A percentile compares a stretch with the other conserved stretches of the same genome.
phyloP scores from a whole-genome alignment of 2,888 invertebrate genomes.

The Drosophila pseudotalamancana region DNA sequence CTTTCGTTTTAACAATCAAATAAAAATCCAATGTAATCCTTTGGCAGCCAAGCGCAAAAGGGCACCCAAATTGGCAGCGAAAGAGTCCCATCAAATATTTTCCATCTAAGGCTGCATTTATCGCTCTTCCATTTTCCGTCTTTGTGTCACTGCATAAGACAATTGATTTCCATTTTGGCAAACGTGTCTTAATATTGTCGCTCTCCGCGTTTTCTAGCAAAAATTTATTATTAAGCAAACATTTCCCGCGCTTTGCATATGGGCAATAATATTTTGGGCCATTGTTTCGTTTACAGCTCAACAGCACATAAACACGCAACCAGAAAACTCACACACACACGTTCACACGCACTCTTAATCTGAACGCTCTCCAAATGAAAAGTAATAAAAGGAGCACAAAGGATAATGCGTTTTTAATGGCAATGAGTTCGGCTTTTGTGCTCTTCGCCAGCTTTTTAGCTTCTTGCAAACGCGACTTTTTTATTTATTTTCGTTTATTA shows the following conservation, averaged over 20 bases:
- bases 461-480: conserved; percentile 45
- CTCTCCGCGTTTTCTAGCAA: conserved; percentile 7
- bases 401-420: conserved; percentile 78
- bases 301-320: conserved; percentile 73
- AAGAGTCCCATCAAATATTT: conserved; percentile 38
- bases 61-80: conserved; percentile 62
- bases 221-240: conserved; percentile 42
- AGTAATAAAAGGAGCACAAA: conserved; percentile 77
- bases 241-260: conserved; percentile 25
- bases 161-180: conserved; percentile 62
- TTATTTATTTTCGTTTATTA: conserved; percentile 40
- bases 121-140: conserved; percentile 4
- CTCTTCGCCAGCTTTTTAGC: conserved; percentile 50
- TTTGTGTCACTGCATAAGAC: conserved; percentile 31
- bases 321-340: conserved; percentile 16
- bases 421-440: conserved; percentile 73
- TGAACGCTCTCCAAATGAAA: conserved; percentile 68
- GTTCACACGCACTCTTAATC: conserved; percentile 41
- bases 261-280: conserved; percentile 29
- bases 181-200: conserved; percentile 41
- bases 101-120: conserved; percentile 26
- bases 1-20: conserved; percentile 68
- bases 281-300: conserved; percentile 56
- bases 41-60: conserved; percentile 68
- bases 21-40: conserved; percentile 78